These are phyloP conservation scores for Australoheros facetus DNA, from an alignment of 2,797 vertebrate species.

Conservation along the genomic window DNA sequence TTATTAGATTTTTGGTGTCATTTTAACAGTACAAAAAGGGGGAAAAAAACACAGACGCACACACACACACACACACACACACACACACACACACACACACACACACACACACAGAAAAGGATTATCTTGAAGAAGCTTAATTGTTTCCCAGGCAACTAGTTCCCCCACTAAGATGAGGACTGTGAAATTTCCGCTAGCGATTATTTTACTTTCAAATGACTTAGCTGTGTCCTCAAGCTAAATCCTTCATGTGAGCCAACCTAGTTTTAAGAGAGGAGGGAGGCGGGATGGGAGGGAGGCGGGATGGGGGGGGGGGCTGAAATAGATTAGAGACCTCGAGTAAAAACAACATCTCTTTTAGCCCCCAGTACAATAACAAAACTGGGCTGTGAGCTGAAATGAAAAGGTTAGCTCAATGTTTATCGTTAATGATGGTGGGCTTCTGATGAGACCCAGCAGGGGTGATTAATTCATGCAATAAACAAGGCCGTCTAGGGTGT, in stretches of 20 bases:
- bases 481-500: constrained; percentile 60
- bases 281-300: neutral
- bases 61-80: constrained; percentile 28
- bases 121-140: constrained; percentile 73
- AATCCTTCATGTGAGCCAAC: constrained; percentile 69
- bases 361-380: constrained; percentile 61
- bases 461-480: constrained; percentile 71
- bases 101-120: constrained; percentile 29
- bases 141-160: constrained; percentile 77
- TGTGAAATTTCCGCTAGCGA: constrained; percentile 72
- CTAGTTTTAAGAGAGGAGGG: constrained; percentile 31
- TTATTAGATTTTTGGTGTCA: constrained; percentile 52
- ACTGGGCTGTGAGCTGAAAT: constrained; percentile 58
- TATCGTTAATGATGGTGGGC: constrained; percentile 61
- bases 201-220: constrained; percentile 79
- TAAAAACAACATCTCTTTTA: constrained; percentile 67
- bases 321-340: constrained; percentile 70
- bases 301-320: constrained; percentile 22
- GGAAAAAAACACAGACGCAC: constrained; percentile 36
- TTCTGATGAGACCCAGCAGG: constrained; percentile 69
- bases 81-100: too few relatives aligned
- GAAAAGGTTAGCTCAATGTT: constrained; percentile 73
- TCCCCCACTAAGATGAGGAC: constrained; percentile 63
- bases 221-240: constrained; percentile 72
- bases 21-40: constrained; percentile 33